A percentile compares a stretch with the other conserved stretches of the same genome.
phyloP scores from a whole-genome alignment of 2,888 invertebrate genomes.

The Pachymerium ferrugineum region DNA sequence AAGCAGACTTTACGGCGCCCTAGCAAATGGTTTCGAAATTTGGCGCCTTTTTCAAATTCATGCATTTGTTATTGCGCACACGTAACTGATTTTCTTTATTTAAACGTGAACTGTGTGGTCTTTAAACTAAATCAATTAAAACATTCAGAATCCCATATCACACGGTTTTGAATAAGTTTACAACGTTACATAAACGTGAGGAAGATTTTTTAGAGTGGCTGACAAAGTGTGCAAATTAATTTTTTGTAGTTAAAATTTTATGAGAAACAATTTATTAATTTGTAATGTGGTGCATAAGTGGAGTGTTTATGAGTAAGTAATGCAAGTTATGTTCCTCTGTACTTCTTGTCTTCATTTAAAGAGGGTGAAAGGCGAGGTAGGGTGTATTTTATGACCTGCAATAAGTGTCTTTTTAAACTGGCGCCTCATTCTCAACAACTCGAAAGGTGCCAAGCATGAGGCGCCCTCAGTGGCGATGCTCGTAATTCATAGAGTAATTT shows the following conservation, averaged over 20 bases:
- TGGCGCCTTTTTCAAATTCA: not conserved
- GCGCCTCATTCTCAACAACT: slow-evolving; percentile 5
- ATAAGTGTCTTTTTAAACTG: slow-evolving; percentile 19
- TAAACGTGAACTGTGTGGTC: too few species aligned
- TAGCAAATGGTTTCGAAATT: not conserved
- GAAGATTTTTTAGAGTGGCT: too few species aligned
- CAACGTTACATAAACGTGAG: too few species aligned
- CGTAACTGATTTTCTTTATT: too few species aligned
- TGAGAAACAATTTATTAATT: too few species aligned
- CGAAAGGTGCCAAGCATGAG: slow-evolving; percentile 27
- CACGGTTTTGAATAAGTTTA: too few species aligned
- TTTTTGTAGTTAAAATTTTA: too few species aligned
- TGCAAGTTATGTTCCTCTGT: not conserved
- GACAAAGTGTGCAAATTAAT: too few species aligned
- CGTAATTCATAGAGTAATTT: slow-evolving; percentile 23
- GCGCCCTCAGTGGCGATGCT: slow-evolving; percentile 28
- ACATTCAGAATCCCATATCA: too few species aligned
- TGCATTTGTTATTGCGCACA: too few species aligned
- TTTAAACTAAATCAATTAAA: too few species aligned
- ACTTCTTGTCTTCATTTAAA: not conserved
- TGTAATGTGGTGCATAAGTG: too few species aligned
- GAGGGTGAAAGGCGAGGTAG: not conserved
- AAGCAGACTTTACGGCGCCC: slow-evolving; percentile 25
- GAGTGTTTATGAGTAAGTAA: not conserved
- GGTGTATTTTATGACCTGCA: not conserved